Evolutionary conservation across 2,888 invertebrate genomes (phyloP).

Genomic region (Drosophila nigricruria): DNA sequence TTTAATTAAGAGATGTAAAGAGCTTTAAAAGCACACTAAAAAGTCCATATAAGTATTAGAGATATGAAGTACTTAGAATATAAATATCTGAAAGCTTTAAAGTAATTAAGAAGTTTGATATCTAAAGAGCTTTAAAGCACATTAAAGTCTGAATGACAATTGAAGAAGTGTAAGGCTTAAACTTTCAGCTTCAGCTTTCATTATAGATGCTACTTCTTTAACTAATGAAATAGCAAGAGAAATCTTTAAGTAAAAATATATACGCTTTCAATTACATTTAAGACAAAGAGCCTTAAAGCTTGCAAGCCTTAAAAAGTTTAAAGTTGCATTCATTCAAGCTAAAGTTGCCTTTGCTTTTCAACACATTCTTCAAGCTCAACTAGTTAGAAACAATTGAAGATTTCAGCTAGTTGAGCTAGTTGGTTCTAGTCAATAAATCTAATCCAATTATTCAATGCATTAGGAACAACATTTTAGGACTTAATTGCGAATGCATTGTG

Average conservation of each 20-base stretch:
- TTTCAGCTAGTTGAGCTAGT: neutral
- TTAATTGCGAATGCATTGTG: conserved; percentile 7
- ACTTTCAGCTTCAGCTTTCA: too few relatives aligned
- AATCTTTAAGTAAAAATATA: neutral
- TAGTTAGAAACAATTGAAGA: neutral
- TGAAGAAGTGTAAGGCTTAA: neutral
- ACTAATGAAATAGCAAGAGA: neutral
- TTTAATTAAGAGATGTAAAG: too few relatives aligned
- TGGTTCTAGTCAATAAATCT: conserved; percentile 1
- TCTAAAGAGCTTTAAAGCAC: too few relatives aligned
- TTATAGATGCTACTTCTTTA: neutral
- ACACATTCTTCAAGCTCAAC: neutral
- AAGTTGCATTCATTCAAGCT: neutral
- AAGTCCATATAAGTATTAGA: too few relatives aligned
- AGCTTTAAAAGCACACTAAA: neutral
- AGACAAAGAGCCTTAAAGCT: neutral
- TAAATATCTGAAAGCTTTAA: too few relatives aligned
- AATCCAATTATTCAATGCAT: conserved; percentile 13
- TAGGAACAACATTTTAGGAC: neutral
- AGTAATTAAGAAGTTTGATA: too few relatives aligned
- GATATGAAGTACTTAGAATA: too few relatives aligned
- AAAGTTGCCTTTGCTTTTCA: too few relatives aligned
- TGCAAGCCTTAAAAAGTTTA: neutral
- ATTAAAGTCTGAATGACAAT: neutral
- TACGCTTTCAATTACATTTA: too few relatives aligned